A percentile compares a stretch with the other conserved stretches of the same genome.
Conservation (phyloP, 2,113 vertebrate species). For the Cryptoleucopteryx plumbea region DNA sequence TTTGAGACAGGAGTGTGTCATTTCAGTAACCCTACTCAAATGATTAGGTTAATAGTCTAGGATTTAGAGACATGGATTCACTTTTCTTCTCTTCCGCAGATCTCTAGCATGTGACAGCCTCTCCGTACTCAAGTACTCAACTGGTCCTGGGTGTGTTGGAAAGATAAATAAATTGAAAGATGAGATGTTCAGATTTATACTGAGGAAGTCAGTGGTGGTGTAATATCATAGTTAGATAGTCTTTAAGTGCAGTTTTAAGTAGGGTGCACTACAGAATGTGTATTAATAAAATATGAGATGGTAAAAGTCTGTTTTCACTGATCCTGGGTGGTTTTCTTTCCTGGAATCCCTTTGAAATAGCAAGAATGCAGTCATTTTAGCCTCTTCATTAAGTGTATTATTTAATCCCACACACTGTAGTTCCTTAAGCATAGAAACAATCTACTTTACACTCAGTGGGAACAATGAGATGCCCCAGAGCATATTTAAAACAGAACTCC, state of each 20-base stretch:
- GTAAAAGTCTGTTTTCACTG: conserved; percentile 19
- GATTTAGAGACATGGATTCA: background rate
- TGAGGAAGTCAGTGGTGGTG: background rate
- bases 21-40: background rate
- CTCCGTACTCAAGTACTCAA: background rate
- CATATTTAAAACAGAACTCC: conserved; percentile 34
- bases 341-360: conserved; percentile 41
- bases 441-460: conserved; percentile 29
- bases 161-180: background rate
- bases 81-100: background rate
- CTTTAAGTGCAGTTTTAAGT: conserved; percentile 6
- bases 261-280: background rate
- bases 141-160: background rate
- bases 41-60: background rate
- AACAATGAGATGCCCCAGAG: conserved; percentile 40
- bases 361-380: conserved; percentile 27
- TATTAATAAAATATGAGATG: conserved; percentile 43
- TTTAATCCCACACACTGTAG: conserved; percentile 30
- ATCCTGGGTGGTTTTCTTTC: conserved; percentile 44
- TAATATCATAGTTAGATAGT: background rate
- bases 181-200: conserved; percentile 3
- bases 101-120: background rate
- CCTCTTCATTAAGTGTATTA: conserved; percentile 30
- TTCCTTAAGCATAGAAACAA: conserved; percentile 24
- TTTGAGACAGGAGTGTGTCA: background rate